Evolutionary conservation across 2,797 vertebrate species (phyloP), one percentile per base, ranked within the genome.

Genomic region (Sebastes miniatus): DNA sequence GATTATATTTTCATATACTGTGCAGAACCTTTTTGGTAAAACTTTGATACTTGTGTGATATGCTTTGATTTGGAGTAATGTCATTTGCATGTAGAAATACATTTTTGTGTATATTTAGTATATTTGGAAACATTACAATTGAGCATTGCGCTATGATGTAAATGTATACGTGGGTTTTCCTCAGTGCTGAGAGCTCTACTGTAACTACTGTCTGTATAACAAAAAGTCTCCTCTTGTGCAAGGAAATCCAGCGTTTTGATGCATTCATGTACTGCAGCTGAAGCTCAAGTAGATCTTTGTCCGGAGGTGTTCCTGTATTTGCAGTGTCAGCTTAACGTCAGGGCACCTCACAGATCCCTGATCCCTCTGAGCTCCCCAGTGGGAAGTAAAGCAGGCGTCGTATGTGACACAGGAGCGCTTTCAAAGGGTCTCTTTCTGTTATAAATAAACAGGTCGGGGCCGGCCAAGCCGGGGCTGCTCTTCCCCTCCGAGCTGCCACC

Each of bases 391-490:
- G 82, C 86, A 73, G 83, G 80, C 83, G 36, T 93, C 89, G 90
- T 89, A 81, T 88, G 87, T 92, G 89, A 90, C 90, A 89, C 86
- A 85, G 87, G 81, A 84, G 56, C 20, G 29, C 63, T 77, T 82
- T 93, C 79, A 79, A 81, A 88, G 76, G 72, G 82, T 63, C 85
- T 85, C 56, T 86, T 84, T 86, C 88, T 80, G 92, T 91, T 95
- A 95, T 95, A 95, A 95, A 95, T 95, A 95, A 93, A 90, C 88
- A 77, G 81, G 77, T 73, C 9, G 2, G 36, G 75, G 74, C 80
- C 47, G 76, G 78, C 69, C 64, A 36, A 52, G 68, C 79, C 5
- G 24, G 77, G 70, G 80, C 66, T 71, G 79, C 83, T 91, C 81
- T 80, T 84, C 84, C 74, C 74, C 69, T 77, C 75, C 2, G 56